Base-by-base conservation (phyloP, 2,888 invertebrate genomes). In the Drosophila pseudotalamancana region DNA sequence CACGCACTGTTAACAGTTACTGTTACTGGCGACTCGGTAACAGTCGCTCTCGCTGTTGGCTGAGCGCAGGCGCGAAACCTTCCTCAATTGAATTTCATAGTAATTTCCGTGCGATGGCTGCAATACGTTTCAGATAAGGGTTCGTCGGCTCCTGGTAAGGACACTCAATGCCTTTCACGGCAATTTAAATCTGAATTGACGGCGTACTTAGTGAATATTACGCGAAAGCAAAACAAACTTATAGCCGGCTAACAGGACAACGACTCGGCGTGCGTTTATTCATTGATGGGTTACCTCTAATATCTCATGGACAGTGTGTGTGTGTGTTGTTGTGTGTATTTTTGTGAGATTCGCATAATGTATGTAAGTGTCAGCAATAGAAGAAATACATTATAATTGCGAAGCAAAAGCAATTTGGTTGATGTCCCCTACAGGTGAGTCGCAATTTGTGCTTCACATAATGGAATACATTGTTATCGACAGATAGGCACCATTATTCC, bases 61-160 rank as follows among this genome's bases (percentile, higher is more conserved):
- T 5, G 1, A 3, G 78, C 84, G 80, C 81, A 65, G 49, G 81
- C 81, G 81, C 42, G 55, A 62, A 62, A 69, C 51, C 43, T 53
- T 62, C 66, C 50, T 54, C 77, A 80, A 80, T 83, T 76, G 71
- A 77, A 76, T 78, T 84, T 73, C 75, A 57, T 63, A 76, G 85
- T 62, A 78, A 69, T 72, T 74, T 78, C 56, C 77, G 73, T 66
- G 68, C 74, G 67, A 59, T 76, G 76, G 34, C 37, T 63, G 57
- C 67, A 79, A 82, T 81, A 78, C 65, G 71, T 59, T 81, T 84
- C 85, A 81, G 81, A 81, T 81, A 84, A 84, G 64, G 78, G 64
- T 69, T 51, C 61, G 77, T 74, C 85, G 82, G 76, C 81, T 61
- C 49, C 71, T 62, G 45, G 63, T 60, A 64, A 66, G 83, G 72